phyloP scores from a whole-genome alignment of 2,113 vertebrate species.

The Coptodon bakossiorum region DNA sequence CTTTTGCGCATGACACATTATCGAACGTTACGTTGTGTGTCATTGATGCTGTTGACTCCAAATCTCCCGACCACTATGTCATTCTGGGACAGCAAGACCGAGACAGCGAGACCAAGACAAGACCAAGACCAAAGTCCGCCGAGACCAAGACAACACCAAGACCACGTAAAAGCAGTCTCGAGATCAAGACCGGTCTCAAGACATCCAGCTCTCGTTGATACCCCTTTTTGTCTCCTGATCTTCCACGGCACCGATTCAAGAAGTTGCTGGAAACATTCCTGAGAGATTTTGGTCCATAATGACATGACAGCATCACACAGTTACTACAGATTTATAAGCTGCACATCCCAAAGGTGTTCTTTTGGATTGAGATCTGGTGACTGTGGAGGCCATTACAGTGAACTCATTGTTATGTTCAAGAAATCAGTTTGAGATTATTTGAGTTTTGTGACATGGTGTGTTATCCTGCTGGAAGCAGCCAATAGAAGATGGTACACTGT shows the following conservation, averaged over 20 bases:
- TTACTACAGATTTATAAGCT: neutral
- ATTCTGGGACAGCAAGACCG: neutral
- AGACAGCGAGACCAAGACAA: neutral
- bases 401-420: neutral
- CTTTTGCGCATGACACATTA: neutral
- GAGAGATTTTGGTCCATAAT: neutral
- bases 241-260: neutral
- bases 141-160: no score
- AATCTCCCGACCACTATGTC: neutral
- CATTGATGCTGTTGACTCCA: neutral
- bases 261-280: neutral
- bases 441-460: neutral
- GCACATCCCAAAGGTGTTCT: neutral
- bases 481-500: neutral
- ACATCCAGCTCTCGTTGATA: no score
- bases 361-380: neutral
- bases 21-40: neutral
- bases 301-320: neutral
- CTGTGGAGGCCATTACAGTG: neutral
- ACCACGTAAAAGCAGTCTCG: no score
- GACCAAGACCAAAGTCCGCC: neutral
- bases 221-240: neutral
- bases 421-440: neutral
- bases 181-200: no score
- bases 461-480: neutral